Evolutionary conservation across 2,888 invertebrate species (phyloP), one percentile per base, ranked within the genome.

Genomic region (Synergus japonicus): DNA sequence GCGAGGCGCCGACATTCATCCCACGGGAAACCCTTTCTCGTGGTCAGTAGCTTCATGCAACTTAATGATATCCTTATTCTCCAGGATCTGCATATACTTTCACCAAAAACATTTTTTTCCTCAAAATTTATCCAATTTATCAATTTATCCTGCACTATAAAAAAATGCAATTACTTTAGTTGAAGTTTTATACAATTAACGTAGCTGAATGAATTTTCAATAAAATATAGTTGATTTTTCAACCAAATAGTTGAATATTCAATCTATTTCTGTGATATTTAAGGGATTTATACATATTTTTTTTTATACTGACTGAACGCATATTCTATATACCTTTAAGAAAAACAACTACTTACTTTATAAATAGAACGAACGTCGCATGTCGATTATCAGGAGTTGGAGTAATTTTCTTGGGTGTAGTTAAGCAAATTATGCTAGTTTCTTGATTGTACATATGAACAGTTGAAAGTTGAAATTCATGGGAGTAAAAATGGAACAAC

Each of bases 1-100:
- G 87, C 83, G 86, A 83, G 83, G 54, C 65, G 44, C 8, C 73
- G 80, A 81, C 80, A 82, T 82, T 82, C 79, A 83, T 79, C 46
- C 60, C 66, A 78, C 76, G 43, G 83, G 76, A 76, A 79, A 77
- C 58, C 80, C 79, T 83, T 83, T 83, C 82, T 86, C 77, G 82
- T 82, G 85, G 84, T 85, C 84, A 85, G 83, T 84, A 83, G 60
- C 60, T 60, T 22, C 22, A 60, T 60, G 60, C 22, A 22, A 5
- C 12, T 10, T 60, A 60, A 60, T 60, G 22, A 60, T 12, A 13
- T 60, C 5, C 22, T 22, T 54, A 0, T 49, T 2, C n/a, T 49
- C 15, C n/a, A 49, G 49, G 49, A 49, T 49, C 8, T 49, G n/a
- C 15, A 7, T 15, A 49, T n/a, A n/a, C n/a, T n/a, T n/a, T n/a